A percentile compares a stretch with the other conserved stretches of the same genome.
These are phyloP conservation scores for Megalops atlanticus DNA, from an alignment of 2,113 vertebrate genomes.

Conservation along the genomic window DNA sequence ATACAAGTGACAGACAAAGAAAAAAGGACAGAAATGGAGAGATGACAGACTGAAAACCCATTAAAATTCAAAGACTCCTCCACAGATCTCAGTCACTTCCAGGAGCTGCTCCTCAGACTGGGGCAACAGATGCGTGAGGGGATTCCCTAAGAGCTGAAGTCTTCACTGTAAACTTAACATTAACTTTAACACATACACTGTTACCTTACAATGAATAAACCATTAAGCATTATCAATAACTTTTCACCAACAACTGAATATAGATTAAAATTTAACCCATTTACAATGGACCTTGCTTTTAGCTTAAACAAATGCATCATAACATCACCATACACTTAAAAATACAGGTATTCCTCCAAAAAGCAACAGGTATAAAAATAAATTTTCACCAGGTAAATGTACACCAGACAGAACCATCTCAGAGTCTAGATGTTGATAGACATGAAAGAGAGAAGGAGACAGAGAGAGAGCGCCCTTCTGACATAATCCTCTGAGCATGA, in stretches of 20 bases:
- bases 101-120: constrained; percentile 33
- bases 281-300: not conserved
- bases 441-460: not conserved
- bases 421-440: constrained; percentile 27
- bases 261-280: not conserved
- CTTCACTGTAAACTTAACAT: constrained; percentile 23
- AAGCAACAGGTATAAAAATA: not conserved
- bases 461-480: not conserved
- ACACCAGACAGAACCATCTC: constrained; percentile 5
- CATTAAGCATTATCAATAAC: not conserved
- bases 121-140: constrained; percentile 3
- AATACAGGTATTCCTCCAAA: constrained; percentile 2
- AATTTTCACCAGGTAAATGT: not conserved
- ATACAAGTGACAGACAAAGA: not conserved
- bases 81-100: constrained; percentile 22
- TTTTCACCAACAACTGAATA: no score
- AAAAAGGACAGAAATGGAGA: not conserved
- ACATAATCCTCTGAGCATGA: not conserved
- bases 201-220: constrained; percentile 33
- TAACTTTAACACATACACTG: constrained; percentile 12
- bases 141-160: not conserved
- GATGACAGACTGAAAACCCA: not conserved
- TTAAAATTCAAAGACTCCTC: constrained; percentile 2
- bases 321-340: not conserved
- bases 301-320: not conserved